A percentile compares a stretch with the other conserved stretches of the same genome.
Conservation (phyloP, 2,113 vertebrate species). For the Catharus minimus region DNA sequence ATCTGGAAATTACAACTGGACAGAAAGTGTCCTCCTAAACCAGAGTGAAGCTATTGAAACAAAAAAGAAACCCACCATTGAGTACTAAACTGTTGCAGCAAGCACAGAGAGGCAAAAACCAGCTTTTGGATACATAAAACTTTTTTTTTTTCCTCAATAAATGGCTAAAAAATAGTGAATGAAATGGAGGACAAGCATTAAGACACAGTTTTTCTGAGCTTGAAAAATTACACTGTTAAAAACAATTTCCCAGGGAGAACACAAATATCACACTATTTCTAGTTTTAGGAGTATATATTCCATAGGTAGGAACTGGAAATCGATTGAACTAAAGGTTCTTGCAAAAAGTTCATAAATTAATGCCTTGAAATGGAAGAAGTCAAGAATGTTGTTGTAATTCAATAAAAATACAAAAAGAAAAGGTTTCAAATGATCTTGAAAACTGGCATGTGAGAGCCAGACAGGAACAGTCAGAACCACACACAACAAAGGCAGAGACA, state of each 20-base stretch:
- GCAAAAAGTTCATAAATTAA: background rate
- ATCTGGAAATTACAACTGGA: background rate
- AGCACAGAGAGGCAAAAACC: background rate
- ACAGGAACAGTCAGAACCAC: background rate
- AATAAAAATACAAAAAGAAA: background rate
- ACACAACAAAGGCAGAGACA: background rate
- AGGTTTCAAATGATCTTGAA: background rate
- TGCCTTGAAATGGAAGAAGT: background rate
- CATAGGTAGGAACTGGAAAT: background rate
- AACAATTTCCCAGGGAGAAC: background rate
- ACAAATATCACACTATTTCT: background rate
- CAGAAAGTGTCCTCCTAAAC: accelerated
- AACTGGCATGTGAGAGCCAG: background rate
- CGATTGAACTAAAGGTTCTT: background rate
- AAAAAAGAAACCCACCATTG: background rate
- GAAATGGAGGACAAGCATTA: background rate
- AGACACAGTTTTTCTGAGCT: background rate
- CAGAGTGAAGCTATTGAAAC: background rate
- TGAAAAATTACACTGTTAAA: background rate
- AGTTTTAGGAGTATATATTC: background rate
- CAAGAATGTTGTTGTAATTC: background rate
- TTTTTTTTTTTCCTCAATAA: background rate
- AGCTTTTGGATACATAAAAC: background rate
- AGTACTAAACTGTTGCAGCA: background rate
- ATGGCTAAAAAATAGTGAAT: background rate